Base-by-base conservation (phyloP, 1,140 invertebrate genomes). In the Gryon sp. region DNA sequence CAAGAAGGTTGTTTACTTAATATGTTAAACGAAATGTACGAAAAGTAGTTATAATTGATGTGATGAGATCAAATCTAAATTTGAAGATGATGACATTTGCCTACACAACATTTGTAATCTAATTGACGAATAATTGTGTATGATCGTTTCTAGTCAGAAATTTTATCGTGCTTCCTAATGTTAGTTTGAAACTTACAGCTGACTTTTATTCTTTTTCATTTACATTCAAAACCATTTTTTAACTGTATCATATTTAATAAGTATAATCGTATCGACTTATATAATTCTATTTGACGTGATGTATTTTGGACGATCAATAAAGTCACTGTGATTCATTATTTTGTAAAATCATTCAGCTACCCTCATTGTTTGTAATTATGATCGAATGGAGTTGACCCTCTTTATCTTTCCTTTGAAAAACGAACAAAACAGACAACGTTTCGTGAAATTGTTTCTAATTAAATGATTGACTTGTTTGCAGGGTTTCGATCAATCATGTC, bases 371-470 rank as follows among this genome's bases (percentile, higher is more conserved):
- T 34, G n/a, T n/a, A n/a, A n/a, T n/a, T 34, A 32, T 34, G 9
- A 76, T 76, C 73, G 73, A 76, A 76, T 76, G 73, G 73, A 76
- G 73, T 76, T 69, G 73, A 76, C 73, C 30, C 14, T 65, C 14
- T 57, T 7, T 40, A 53, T 30, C 16, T 14, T 0, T 19, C n/a
- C 2, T 20, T 12, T 22, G 9, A 22, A 43, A 43, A 2, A 6
- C 6, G 9, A 20, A 41, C 5, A 4, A 9, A 9, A 50, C 14
- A 11, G 9, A 22, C n/a, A 19, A 6, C 16, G 5, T 11, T 50
- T 11, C 12, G 22, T 36, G 1, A 46, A 36, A 2, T 26, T 59
- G 32, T 50, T 11, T 22, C 18, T 68, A 9, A 68, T 26, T 41
- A 15, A 5, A 19, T 32, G 0, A 12, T 62, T 70, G 18, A 46